Conservation (phyloP, 2,888 invertebrate species). For the Apamea sordens region DNA sequence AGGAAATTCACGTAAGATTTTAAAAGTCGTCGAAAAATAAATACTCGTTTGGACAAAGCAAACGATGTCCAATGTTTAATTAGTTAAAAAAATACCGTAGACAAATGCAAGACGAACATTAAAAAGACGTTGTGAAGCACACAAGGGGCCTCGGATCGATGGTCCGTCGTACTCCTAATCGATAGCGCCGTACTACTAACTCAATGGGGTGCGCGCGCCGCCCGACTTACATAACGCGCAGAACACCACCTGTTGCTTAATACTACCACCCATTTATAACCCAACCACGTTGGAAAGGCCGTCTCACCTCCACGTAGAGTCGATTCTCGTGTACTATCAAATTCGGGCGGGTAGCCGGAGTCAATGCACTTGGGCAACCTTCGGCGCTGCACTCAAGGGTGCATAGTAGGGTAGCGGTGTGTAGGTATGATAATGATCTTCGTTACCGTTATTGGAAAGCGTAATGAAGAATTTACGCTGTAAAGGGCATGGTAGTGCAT, state of each 20-base stretch:
- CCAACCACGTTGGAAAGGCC: conserved; percentile 74
- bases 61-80: conserved; percentile 62
- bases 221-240: conserved; percentile 87
- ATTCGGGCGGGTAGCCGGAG: conserved; percentile 81
- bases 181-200: conserved; percentile 85
- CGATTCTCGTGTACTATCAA: conserved; percentile 60
- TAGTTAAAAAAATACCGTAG: conserved; percentile 65
- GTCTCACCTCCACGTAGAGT: conserved; percentile 64
- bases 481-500: conserved; percentile 60
- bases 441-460: conserved; percentile 80
- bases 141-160: conserved; percentile 82
- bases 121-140: conserved; percentile 81
- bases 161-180: conserved; percentile 84
- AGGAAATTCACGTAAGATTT: conserved; percentile 12
- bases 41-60: conserved; percentile 25
- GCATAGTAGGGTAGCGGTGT: conserved; percentile 83
- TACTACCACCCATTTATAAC: conserved; percentile 86
- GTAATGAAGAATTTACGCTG: conserved; percentile 71
- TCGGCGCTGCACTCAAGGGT: conserved; percentile 89
- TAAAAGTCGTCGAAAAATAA: conserved; percentile 13
- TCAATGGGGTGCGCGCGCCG: conserved; percentile 89
- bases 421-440: conserved; percentile 87
- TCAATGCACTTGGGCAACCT: conserved; percentile 89
- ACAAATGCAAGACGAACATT: conserved; percentile 79
- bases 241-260: conserved; percentile 86